Percentiles rank a stretch among this genome's conserved stretches.
These are phyloP conservation scores for Pristionchus arcanus DNA, from an alignment of 2,888 invertebrate genomes.

Conservation along the genomic window DNA sequence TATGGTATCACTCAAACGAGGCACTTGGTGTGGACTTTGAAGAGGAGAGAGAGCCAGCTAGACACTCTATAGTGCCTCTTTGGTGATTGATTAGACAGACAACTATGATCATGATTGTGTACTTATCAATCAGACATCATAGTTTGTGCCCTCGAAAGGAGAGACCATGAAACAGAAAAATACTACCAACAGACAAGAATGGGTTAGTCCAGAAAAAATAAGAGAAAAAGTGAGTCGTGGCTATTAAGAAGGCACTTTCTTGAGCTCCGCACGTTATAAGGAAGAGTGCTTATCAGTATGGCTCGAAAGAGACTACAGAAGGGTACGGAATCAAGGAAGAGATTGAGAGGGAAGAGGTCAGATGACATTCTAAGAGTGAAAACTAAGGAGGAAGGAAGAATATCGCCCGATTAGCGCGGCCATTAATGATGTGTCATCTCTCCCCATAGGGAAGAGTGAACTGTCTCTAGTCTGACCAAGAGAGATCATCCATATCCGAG, in stretches of 20 bases:
- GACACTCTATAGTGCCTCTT: neutral
- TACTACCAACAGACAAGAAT: neutral
- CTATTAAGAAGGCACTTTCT: neutral
- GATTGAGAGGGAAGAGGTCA: constrained; percentile 6
- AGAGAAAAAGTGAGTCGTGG: neutral
- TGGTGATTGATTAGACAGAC: neutral
- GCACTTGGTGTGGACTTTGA: neutral
- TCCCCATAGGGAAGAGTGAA: neutral
- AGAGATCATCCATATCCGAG: neutral
- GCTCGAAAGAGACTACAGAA: neutral
- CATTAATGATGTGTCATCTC: neutral
- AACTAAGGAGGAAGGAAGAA: neutral
- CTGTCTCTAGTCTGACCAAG: neutral
- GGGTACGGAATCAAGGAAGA: neutral
- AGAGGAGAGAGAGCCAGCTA: neutral
- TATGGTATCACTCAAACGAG: neutral
- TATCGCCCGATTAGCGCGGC: neutral
- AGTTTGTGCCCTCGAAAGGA: neutral
- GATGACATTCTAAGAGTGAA: constrained; percentile 3
- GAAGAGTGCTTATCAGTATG: constrained; percentile 20
- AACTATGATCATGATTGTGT: neutral
- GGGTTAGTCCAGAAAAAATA: no score
- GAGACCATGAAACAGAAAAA: neutral
- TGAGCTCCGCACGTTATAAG: neutral
- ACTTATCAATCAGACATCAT: neutral